Percentiles rank a stretch among this genome's conserved stretches.
These are phyloP conservation scores for Hydropsyche betteni DNA, from an alignment of 2,888 invertebrate genomes.

Conservation along the genomic window DNA sequence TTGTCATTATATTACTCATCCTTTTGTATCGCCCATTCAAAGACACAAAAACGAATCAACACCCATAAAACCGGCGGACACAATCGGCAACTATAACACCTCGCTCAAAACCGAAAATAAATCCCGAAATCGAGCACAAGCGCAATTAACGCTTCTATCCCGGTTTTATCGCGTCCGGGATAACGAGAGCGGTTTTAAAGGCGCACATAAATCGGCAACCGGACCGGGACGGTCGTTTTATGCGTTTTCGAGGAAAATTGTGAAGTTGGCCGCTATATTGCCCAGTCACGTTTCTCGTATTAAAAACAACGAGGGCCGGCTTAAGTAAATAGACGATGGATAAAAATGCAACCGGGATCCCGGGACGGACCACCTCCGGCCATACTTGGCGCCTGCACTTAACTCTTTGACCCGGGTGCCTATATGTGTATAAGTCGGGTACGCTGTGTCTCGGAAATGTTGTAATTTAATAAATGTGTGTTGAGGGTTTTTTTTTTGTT, in stretches of 20 bases:
- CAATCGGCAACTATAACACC: too few relatives aligned
- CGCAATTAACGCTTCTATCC: too few relatives aligned
- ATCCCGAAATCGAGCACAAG: too few relatives aligned
- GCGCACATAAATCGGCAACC: slow-evolving; percentile 11
- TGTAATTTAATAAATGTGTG: background rate
- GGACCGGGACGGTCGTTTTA: background rate
- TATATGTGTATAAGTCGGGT: background rate
- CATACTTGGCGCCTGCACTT: slow-evolving; percentile 39
- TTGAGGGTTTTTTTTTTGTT: too few relatives aligned
- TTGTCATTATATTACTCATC: too few relatives aligned
- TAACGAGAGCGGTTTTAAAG: background rate
- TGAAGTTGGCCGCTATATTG: slow-evolving; percentile 6
- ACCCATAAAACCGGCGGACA: too few relatives aligned
- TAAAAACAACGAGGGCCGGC: slow-evolving; percentile 28
- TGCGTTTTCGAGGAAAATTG: slow-evolving; percentile 23
- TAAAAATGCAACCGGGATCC: slow-evolving; percentile 34
- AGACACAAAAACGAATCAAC: too few relatives aligned
- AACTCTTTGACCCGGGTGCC: slow-evolving; percentile 34
- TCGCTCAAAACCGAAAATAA: too few relatives aligned
- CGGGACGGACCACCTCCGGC: slow-evolving; percentile 29
- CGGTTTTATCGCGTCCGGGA: too few relatives aligned
- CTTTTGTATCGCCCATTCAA: too few relatives aligned
- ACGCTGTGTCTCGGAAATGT: background rate
- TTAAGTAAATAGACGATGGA: slow-evolving; percentile 32
- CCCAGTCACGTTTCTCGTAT: slow-evolving; percentile 36